Evolutionary conservation across 2,113 vertebrate genomes (phyloP).

Genomic region (Rynchops niger): DNA sequence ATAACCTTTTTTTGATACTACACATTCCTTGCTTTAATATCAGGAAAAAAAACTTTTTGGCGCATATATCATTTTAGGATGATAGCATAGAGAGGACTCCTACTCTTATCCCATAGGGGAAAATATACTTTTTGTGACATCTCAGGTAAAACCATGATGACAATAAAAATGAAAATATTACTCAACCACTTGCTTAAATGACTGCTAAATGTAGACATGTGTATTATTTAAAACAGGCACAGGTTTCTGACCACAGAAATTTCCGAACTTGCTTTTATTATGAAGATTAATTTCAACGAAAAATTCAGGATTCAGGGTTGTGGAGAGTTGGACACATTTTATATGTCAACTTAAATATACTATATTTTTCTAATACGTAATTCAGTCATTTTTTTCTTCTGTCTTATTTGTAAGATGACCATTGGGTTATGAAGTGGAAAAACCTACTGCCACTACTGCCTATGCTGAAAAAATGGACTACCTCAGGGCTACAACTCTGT

Average conservation of each 20-base stretch:
- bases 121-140: not conserved
- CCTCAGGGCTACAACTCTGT: not conserved
- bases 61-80: not conserved
- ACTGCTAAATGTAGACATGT: not conserved
- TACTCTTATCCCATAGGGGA: not conserved
- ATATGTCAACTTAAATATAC: not conserved
- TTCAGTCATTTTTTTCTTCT: not conserved
- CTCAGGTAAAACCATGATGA: not conserved
- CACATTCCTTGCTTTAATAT: not conserved
- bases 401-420: not conserved
- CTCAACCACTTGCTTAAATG: not conserved
- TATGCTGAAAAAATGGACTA: not conserved
- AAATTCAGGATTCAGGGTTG: not conserved
- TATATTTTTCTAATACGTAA: not conserved
- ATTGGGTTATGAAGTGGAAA: not conserved
- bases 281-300: not conserved
- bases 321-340: not conserved
- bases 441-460: not conserved
- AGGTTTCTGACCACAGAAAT: not conserved
- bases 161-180: constrained; percentile 13
- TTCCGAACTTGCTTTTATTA: not conserved
- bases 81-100: not conserved
- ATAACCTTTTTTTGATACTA: not conserved
- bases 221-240: not conserved
- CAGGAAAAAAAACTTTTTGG: not conserved